Evolutionary conservation across 2,113 vertebrate species (phyloP), one percentile per base, ranked within the genome.

Genomic region (Etheostoma spectabile): DNA sequence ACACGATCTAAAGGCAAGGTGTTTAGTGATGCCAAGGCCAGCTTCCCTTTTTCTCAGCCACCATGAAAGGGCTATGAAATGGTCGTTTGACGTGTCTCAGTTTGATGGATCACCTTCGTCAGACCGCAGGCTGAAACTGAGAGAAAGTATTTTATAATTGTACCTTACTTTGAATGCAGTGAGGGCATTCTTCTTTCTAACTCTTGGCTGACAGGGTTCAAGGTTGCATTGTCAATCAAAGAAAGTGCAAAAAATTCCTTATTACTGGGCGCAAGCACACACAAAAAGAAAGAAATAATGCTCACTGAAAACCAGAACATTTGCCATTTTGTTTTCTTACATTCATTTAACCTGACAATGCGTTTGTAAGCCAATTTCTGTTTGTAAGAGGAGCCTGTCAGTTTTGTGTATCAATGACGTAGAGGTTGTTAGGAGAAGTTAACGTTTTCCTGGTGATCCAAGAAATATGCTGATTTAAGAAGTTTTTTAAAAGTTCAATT

Each of bases 101-200:
- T 83, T 82, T 90, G 89, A 91, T 90, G 86, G 79, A 91, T 89
- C 78, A 75, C 83, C 80, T 89, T 85, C 80, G 86, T 88, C 88
- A 80, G 64, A 42, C 67, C 16, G 35, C 59, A 22, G 73, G 48
- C 70, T 82, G 27, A 70, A 73, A 81, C 75, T 66, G 60, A 79
- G 70, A 86, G 52, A n/a, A 77, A 64, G 75, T 35, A 59, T 77
- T 83, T 86, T 77, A 81, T 87, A 87, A 84, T 86, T 85, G 78
- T 70, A 53, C 22, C 51, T 67, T 45, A 73, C 74, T 86, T 77
- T 78, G 8, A 6, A 83, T 30, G 63, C 83, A 78, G 65, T 21
- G 45, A 19, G 30, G 57, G 65, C 15, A 38, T 71, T 57, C 67
- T 62, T 81, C 62, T 69, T 51, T 5, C 19, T 12, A 76, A 65